Evolutionary conservation across 2,888 invertebrate genomes (phyloP).

Genomic region (Leptinotarsa tumamoca): DNA sequence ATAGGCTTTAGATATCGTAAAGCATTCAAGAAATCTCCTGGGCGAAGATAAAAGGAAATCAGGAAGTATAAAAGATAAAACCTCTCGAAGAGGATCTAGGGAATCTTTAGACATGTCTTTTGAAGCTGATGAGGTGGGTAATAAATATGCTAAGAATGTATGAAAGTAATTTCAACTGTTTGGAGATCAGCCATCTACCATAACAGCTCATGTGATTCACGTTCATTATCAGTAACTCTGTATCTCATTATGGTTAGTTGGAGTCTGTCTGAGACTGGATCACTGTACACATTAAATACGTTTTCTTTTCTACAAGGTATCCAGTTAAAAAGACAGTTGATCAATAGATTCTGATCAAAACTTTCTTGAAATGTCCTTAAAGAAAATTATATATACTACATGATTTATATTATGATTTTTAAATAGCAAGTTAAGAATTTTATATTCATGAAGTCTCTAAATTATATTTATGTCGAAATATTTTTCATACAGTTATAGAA

Average conservation of each 20-base stretch:
- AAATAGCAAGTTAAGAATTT: too few relatives aligned
- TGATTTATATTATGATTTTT: too few relatives aligned
- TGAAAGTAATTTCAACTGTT: constrained; percentile 11
- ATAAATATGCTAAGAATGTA: constrained; percentile 28
- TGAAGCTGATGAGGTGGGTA: constrained; percentile 79
- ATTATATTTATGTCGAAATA: too few relatives aligned
- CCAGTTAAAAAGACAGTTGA: not conserved
- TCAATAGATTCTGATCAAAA: not conserved
- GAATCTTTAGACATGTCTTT: constrained; percentile 81
- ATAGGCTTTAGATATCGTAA: constrained; percentile 92
- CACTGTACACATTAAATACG: not conserved
- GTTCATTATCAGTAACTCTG: constrained; percentile 2
- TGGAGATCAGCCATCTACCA: not conserved
- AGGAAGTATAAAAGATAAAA: constrained; percentile 68
- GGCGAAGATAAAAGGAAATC: constrained; percentile 70
- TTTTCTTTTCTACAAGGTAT: not conserved
- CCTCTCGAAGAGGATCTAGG: constrained; percentile 77
- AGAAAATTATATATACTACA: too few relatives aligned
- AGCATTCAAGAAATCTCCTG: constrained; percentile 86
- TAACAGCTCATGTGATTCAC: constrained; percentile 10
- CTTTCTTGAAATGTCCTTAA: not conserved
- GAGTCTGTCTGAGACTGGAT: not conserved
- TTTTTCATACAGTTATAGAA: too few relatives aligned
- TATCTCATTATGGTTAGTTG: not conserved
- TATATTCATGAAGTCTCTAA: too few relatives aligned